Evolutionary conservation across 2,888 invertebrate genomes (phyloP), one percentile per base, ranked within the genome.

Genomic region (Ischnus inquisitorius): DNA sequence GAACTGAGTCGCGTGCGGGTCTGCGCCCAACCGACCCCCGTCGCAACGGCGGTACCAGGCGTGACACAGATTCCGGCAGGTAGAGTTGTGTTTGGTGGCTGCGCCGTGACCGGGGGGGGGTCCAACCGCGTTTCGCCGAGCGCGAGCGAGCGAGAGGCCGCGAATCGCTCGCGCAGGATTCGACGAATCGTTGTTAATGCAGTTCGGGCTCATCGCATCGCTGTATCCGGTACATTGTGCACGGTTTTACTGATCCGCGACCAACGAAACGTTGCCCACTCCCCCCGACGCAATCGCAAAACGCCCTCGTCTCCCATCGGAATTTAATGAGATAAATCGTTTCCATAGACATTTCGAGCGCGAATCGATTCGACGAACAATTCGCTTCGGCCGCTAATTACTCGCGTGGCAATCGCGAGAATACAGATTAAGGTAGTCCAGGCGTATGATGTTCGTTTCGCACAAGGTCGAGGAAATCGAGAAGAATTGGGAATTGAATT

Each of bases 1-100:
- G 83, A 85, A 90, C 89, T 89, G 88, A 81, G 71, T 79, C 69
- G 78, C 60, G 72, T 41, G 77, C 81, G 74, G 68, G 67, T 74
- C 64, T 77, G 79, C 54, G 85, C 74, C 71, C 83, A n/a, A n/a
- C 85, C 83, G 85, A 80, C 76, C 85, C 85, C 83, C 84, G 43
- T 48, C 43, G 48, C 25, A n/a, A n/a, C n/a, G 39, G 64, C 74
- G 78, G 77, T 85, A 86, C 88, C 90, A 88, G 88, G 88, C 87
- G 82, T 91, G 90, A 90, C 90, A 90, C 89, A 90, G 88, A 90
- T 90, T 89, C 85, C 79, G 85, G 77, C 75, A 86, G 76, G 84
- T 84, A 28, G 25, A 46, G 76, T 82, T 80, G 60, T 80, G 82
- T 83, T 85, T 83, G 79, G 87, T 88, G 83, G 88, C 87, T 88